Evolutionary conservation across 2,113 vertebrate species (phyloP).

Genomic region (Chelonoidis abingdonii): DNA sequence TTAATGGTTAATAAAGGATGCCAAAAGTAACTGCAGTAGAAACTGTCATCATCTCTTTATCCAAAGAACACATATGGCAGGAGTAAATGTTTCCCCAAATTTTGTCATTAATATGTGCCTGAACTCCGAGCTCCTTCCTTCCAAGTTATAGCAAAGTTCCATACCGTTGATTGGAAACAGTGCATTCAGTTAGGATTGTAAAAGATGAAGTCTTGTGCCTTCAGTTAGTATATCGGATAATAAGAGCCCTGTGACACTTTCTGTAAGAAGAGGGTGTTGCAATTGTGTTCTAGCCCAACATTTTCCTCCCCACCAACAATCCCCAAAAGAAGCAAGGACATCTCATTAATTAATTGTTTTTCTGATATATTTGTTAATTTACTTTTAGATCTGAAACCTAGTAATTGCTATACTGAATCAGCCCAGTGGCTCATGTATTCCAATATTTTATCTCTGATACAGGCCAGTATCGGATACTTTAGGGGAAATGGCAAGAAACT

Average conservation of each 20-base stretch:
- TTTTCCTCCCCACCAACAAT: not conserved
- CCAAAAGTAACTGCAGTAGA: not conserved
- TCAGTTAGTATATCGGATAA: not conserved
- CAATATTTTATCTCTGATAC: not conserved
- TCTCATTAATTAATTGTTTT: not conserved
- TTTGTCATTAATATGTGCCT: not conserved
- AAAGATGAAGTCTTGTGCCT: not conserved
- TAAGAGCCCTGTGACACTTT: not conserved
- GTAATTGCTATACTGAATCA: not conserved
- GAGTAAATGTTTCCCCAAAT: not conserved
- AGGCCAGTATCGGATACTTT: not conserved
- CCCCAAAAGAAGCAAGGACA: not conserved
- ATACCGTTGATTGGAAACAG: not conserved
- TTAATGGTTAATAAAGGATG: not conserved
- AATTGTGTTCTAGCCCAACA: not conserved
- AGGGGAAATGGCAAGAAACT: not conserved
- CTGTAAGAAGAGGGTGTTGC: not conserved
- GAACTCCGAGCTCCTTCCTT: not conserved
- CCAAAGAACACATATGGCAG: not conserved
- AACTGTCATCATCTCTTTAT: constrained; percentile 4
- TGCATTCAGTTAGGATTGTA: not conserved
- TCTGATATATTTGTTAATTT: not conserved
- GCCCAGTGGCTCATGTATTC: not conserved
- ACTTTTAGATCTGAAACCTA: not conserved
- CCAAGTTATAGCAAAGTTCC: not conserved